Evolutionary conservation across 2,888 invertebrate genomes (phyloP), one percentile per base, ranked within the genome.

Genomic region (Digitonthophagus gazella): DNA sequence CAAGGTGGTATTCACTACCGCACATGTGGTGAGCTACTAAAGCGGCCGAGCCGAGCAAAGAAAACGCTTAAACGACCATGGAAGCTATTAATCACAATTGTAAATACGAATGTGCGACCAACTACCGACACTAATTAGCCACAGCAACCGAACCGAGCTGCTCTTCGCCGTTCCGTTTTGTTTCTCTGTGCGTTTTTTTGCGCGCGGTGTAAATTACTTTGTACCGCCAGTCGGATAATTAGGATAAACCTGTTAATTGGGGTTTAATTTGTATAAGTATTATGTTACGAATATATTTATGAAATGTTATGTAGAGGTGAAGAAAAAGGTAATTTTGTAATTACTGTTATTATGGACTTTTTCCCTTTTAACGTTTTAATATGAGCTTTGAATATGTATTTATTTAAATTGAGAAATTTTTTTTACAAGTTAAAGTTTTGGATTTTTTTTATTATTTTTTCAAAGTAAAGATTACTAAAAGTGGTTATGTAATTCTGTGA

Each of bases 51-150:
- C n/a, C 19, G 61, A 5, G 14, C 15, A 61, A 18, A 18, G 18
- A 61, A 61, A 15, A 44, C 28, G 18, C 61, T 61, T 61, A 61
- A 61, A 61, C 20, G 61, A 18, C 61, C 61, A 61, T 61, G 61
- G 61, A 61, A 61, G 20, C 61, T 61, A 61, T 61, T 61, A 61
- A 61, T 61, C 19, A 61, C 61, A 20, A 61, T 61, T 16, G 61
- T 61, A 61, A 61, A 61, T 61, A 61, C 61, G 20, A 61, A 61
- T 61, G 61, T 61, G 61, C 61, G 61, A 61, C 19, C 20, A 61
- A 18, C 19, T 20, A 20, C 61, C 61, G 61, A 61, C 19, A 61
- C 61, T 61, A 61, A 61, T 61, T 61, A 61, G 20, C 61, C 8
- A 8, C n/a, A 6, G 61, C 18, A 61, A 20, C 18, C 20, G 61